phyloP scores from a whole-genome alignment of 2,888 invertebrate species.

The Bibio marci region DNA sequence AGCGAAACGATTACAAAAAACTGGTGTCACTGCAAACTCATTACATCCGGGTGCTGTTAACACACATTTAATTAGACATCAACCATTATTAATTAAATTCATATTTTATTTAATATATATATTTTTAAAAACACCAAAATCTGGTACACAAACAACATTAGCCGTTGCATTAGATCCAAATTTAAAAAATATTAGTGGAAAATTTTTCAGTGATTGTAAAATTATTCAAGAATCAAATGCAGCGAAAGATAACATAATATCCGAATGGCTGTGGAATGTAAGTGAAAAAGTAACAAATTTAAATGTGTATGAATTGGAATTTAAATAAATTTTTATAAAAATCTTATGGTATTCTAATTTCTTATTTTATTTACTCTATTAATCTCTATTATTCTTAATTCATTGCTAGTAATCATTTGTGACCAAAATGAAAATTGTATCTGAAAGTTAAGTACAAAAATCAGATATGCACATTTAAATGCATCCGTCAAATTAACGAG shows the following conservation, averaged over 20 bases:
- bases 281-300: conserved; percentile 15
- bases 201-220: conserved; percentile 29
- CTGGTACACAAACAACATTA: conserved; percentile 45
- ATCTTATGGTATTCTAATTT: no score
- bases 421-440: no score
- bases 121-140: conserved; percentile 45
- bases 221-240: conserved; percentile 27
- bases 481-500: no score
- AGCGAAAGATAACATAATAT: conserved; percentile 35
- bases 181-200: conserved; percentile 40
- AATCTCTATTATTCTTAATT: no score
- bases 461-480: no score
- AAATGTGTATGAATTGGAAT: no score
- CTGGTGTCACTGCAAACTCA: conserved; percentile 52
- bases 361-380: no score
- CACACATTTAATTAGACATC: conserved; percentile 53
- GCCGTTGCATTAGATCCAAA: conserved; percentile 42
- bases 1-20: conserved; percentile 44
- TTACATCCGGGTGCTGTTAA: conserved; percentile 67
- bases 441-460: no score
- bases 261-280: conserved; percentile 41
- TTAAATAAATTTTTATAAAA: no score
- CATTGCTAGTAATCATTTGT: no score
- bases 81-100: conserved; percentile 29
- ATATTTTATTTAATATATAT: conserved; percentile 40